Evolutionary conservation across 1,140 invertebrate genomes (phyloP).

Genomic region (Zaprionus camerounensis): DNA sequence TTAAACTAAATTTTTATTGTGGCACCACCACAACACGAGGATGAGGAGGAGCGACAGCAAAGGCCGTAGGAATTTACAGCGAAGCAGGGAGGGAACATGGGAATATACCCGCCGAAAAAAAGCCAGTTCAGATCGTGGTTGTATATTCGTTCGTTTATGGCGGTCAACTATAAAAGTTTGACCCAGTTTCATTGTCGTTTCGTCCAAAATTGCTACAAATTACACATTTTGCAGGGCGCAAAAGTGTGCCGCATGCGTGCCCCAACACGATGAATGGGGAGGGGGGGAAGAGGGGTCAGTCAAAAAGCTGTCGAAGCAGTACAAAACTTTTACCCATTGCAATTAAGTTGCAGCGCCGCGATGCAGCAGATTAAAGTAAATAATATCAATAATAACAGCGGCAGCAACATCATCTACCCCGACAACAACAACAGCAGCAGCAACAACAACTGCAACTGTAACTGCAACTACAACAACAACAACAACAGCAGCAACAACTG

Average conservation of each 20-base stretch:
- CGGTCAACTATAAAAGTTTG: constrained; percentile 73
- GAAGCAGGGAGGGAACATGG: no score
- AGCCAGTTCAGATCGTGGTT: constrained; percentile 33
- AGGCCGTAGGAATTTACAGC: not conserved
- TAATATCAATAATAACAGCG: constrained; percentile 70
- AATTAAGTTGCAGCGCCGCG: constrained; percentile 66
- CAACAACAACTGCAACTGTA: not conserved
- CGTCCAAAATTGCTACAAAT: constrained; percentile 77
- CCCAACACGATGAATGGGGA: constrained; percentile 31
- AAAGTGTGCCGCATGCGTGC: constrained; percentile 81
- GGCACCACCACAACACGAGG: constrained; percentile 58
- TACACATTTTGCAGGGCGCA: constrained; percentile 77
- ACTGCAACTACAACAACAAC: constrained; percentile 40
- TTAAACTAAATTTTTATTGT: constrained; percentile 81
- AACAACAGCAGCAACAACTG: constrained; percentile 27
- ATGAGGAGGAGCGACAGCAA: not conserved
- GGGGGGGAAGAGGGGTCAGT: not conserved
- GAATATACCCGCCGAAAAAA: constrained; percentile 6
- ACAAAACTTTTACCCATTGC: constrained; percentile 63
- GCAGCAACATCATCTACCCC: constrained; percentile 22
- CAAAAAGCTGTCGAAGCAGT: not conserved
- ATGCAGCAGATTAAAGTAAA: constrained; percentile 80
- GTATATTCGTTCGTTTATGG: constrained; percentile 68
- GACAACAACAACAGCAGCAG: not conserved
- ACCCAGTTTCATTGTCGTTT: constrained; percentile 66